phyloP scores from a whole-genome alignment of 2,888 invertebrate genomes.

The Rhimphoctona megacephalus region DNA sequence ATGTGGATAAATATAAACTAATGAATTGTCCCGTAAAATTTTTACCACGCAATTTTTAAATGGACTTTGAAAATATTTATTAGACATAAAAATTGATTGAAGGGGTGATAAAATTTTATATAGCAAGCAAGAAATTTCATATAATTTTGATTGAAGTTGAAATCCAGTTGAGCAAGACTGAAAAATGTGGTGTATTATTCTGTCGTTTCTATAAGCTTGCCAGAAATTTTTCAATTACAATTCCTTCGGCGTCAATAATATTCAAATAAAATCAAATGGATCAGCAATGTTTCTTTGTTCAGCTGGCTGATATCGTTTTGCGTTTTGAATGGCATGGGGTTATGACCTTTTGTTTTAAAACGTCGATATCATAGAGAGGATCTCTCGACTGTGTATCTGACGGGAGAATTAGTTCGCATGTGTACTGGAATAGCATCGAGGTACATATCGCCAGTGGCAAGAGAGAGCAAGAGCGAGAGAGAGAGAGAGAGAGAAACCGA shows the following conservation, averaged over 20 bases:
- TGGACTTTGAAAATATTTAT: neutral
- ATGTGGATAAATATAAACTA: neutral
- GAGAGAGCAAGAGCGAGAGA: constrained; percentile 6
- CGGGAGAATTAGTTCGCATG: constrained; percentile 38
- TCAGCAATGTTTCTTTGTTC: neutral
- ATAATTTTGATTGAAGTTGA: neutral
- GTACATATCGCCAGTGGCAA: constrained; percentile 41
- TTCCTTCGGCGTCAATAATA: neutral
- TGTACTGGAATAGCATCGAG: constrained; percentile 42
- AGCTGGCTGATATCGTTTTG: neutral
- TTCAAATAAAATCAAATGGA: neutral
- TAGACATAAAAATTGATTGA: neutral
- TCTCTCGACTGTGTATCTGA: constrained; percentile 39
- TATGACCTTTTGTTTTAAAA: constrained; percentile 44
- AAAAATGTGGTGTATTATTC: neutral
- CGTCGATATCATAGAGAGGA: constrained; percentile 16
- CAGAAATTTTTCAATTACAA: neutral
- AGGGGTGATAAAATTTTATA: neutral
- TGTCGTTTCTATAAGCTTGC: neutral
- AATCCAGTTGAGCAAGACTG: neutral
- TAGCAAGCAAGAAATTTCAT: neutral
- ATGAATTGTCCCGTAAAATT: neutral
- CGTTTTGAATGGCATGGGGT: constrained; percentile 15
- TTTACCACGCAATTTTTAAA: neutral
- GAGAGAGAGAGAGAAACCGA: constrained; percentile 30